A percentile compares a stretch with the other conserved stretches of the same genome.
These are phyloP conservation scores for Mustela lutreola DNA, from an alignment of 2,113 vertebrate genomes.

Conservation along the genomic window DNA sequence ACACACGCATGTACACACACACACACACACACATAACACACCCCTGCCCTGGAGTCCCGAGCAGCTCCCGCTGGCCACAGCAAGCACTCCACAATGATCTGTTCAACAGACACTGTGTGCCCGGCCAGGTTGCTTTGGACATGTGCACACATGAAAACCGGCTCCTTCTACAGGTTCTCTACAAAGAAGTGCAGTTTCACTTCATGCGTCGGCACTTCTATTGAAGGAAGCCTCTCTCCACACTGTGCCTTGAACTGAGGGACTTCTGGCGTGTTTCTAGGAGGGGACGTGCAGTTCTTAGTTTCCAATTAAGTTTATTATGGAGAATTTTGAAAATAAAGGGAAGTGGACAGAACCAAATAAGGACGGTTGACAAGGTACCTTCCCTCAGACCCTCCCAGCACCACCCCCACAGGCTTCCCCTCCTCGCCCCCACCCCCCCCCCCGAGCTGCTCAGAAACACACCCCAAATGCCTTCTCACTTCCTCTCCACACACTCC, in stretches of 20 bases:
- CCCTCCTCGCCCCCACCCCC: neutral
- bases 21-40: no score
- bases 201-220: neutral
- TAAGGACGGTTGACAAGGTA: neutral
- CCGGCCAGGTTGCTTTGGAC: fast-evolving
- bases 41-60: no score
- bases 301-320: neutral
- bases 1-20: no score
- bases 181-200: neutral
- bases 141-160: fast-evolving
- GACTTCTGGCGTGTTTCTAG: neutral
- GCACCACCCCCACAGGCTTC: no score
- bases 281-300: neutral
- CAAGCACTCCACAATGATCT: fast-evolving
- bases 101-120: fast-evolving
- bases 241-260: neutral
- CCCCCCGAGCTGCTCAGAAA: fast-evolving
- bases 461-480: neutral
- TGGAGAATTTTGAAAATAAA: neutral
- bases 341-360: neutral
- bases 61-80: neutral
- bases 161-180: fast-evolving
- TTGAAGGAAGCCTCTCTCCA: neutral
- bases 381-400: neutral
- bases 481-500: neutral